Evolutionary conservation across 2,797 vertebrate genomes (phyloP).

Genomic region (Oreortyx pictus): DNA sequence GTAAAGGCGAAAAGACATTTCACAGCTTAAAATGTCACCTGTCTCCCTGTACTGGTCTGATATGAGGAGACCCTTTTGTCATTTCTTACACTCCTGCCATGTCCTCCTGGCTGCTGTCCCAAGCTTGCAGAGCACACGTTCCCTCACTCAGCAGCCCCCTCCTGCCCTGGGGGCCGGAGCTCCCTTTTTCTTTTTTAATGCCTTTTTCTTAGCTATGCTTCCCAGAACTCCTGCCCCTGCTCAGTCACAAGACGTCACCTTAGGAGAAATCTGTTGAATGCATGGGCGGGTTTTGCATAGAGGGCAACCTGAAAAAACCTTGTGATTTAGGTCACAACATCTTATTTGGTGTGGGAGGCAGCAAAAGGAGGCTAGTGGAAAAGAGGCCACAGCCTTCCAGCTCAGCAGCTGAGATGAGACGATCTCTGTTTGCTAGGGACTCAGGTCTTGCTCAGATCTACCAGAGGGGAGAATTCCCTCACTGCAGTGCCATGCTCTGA

Average conservation of each 20-base stretch:
- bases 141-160: not conserved
- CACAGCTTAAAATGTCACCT: not conserved
- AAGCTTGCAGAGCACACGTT: not conserved
- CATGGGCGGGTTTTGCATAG: not conserved
- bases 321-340: not conserved
- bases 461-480: not conserved
- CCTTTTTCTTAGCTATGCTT: not conserved
- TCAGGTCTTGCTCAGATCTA: not conserved
- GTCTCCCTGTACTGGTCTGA: not conserved
- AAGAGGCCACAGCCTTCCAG: not conserved
- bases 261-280: not conserved
- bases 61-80: not conserved
- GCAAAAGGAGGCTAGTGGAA: not conserved
- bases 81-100: not conserved
- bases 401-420: not conserved
- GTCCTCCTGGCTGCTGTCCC: not conserved
- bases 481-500: not conserved
- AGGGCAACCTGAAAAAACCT: accelerated
- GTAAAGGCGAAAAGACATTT: not conserved
- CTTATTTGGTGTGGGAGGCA: not conserved
- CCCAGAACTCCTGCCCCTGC: not conserved
- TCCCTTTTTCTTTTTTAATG: not conserved
- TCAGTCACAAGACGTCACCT: not conserved
- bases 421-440: not conserved
- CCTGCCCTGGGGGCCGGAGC: not conserved